These are phyloP conservation scores for Hirtodrosophila trivittata DNA, from an alignment of 2,888 invertebrate genomes.

Conservation along the genomic window DNA sequence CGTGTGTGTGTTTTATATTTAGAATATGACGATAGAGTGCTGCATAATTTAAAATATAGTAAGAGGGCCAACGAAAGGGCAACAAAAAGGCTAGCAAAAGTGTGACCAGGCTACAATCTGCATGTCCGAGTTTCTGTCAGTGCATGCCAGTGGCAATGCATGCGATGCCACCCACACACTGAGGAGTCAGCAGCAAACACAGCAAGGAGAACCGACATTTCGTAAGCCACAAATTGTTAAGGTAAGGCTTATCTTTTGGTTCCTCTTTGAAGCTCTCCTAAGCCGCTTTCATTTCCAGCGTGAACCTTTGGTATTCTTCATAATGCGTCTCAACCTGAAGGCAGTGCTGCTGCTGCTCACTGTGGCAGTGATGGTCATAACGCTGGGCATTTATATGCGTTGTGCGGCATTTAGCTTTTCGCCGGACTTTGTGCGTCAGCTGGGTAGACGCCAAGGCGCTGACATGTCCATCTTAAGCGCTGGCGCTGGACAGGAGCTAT, in stretches of 20 bases:
- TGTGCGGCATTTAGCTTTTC: constrained; percentile 87
- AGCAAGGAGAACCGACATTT: constrained; percentile 15
- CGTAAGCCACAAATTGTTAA: constrained; percentile 46
- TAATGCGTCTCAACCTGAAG: constrained; percentile 92
- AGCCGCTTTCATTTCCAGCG: constrained; percentile 57
- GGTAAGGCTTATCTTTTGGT: constrained; percentile 23
- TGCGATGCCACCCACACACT: constrained; percentile 34
- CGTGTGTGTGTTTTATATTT: constrained; percentile 41
- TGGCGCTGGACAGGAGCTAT: constrained; percentile 33
- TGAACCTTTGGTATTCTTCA: constrained; percentile 85
- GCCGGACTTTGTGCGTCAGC: constrained; percentile 76
- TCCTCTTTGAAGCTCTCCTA: neutral
- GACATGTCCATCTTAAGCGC: constrained; percentile 31
- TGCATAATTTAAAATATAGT: constrained; percentile 18
- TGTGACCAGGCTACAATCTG: constrained; percentile 45
- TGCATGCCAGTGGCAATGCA: constrained; percentile 34
- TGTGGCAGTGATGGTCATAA: constrained; percentile 87
- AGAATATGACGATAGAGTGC: constrained; percentile 55
- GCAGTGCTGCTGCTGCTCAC: constrained; percentile 88
- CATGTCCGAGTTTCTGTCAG: constrained; percentile 57
- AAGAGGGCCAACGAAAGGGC: neutral
- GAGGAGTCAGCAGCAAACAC: constrained; percentile 12
- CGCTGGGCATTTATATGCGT: constrained; percentile 90
- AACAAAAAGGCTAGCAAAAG: constrained; percentile 26
- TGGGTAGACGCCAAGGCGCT: constrained; percentile 66